Base-by-base conservation (phyloP, 2,797 vertebrate species). In the Phalanger gymnotis region DNA sequence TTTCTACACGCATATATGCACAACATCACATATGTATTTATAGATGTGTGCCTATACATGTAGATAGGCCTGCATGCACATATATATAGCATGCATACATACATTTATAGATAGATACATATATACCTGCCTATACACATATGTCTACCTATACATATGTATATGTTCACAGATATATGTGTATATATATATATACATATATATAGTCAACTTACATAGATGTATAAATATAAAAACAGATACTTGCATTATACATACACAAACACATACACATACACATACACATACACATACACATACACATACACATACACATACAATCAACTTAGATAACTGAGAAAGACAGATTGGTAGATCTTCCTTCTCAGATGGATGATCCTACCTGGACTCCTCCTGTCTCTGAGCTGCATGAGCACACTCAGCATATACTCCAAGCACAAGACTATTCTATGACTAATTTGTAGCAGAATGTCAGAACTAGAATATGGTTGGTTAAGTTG, bases 51-150 rank as follows among this genome's bases (percentile, higher is more conserved):
- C 14, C 14, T 66, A 16, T 16, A 66, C 4, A n/a, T 53, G 25
- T 47, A 28, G 25, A 25, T 40, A 30, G 11, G 1, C 3, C 6
- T 54, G 13, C 3, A n/a, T n/a, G 1, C 9, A 9, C 0, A 19
- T 22, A 19, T 14, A 0, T 31, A 87, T 55, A 73, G 14, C 12
- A 13, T 12, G 1, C 30, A 58, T 58, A 31, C 11, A 31, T 13
- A 12, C 10, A 34, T 58, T 2, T 58, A 11, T 14, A 66, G 11
- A 61, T 30, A 0, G 30, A 6, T 57, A 30, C 5, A 4, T 31
- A 11, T 58, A 31, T 1, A 58, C 58, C 27, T 57, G 10, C 9
- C 30, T 57, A 57, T 57, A 28, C 30, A 58, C 11, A 7, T 31
- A 4, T 58, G 2, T 58, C 9, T 13, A 58, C 0, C 30, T 28